Evolutionary conservation across 1,140 invertebrate genomes (phyloP), one percentile per base, ranked within the genome.

Genomic region (Sminthurinus signatus): DNA sequence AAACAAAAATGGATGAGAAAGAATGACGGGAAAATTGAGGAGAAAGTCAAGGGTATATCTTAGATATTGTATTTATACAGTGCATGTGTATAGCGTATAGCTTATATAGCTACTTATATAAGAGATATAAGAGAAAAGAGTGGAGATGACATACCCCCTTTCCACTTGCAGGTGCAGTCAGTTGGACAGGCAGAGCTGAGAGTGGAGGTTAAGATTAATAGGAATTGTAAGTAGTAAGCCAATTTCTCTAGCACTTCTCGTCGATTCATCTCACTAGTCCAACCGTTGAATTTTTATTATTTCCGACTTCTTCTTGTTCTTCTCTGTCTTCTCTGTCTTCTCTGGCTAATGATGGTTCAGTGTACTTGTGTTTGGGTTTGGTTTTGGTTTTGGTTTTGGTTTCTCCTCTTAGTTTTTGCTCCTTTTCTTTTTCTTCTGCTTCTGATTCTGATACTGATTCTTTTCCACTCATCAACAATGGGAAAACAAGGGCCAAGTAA

Each of bases 141-240:
- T n/a, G n/a, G n/a, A n/a, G n/a, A n/a, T n/a, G n/a, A n/a, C n/a
- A n/a, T n/a, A n/a, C n/a, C n/a, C n/a, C n/a, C n/a, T 75, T 92
- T 93, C 91, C 91, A 93, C 73, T 91, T 93, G 79, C 91, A 94
- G 14, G 82, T 79, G 76, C 91, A 94, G 43, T 82, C 81, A 1
- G 77, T 73, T 0, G 90, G 90, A 74, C 91, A 93, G 19, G 81
- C 81, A 28, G 52, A 50, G 25, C 31, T 60, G 4, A 56, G 54
- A 19, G 17, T 19, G 17, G 31, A 8, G 25, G 29, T 15, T 8
- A 39, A 12, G 29, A 56, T 15, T 19, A 56, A 23, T 12, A 56
- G 29, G 15, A 56, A 25, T 42, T 39, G 54, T 56, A 56, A 14
- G 36, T 31, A 56, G 36, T 5, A 56, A 19, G 28, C 21, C 51